Percentiles rank a stretch among this genome's conserved stretches.
These are phyloP conservation scores for Melieria crassipennis DNA, from an alignment of 2,888 invertebrate genomes.

Conservation along the genomic window DNA sequence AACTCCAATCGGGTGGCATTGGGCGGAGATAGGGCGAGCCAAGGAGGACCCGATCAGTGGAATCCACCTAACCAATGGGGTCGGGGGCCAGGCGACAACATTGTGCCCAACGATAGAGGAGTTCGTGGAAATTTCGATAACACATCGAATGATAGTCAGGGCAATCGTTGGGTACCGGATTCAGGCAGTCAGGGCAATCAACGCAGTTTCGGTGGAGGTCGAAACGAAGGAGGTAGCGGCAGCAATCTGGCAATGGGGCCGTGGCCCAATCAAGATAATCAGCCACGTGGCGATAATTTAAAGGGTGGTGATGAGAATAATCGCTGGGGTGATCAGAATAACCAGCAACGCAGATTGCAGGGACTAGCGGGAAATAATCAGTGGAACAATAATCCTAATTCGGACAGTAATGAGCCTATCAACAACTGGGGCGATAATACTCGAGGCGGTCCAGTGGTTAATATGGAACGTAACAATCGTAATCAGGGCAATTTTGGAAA, in stretches of 20 bases:
- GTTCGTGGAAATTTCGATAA: slow-evolving; percentile 28
- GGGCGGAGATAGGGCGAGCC: background rate
- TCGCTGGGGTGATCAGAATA: slow-evolving; percentile 14
- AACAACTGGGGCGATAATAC: background rate
- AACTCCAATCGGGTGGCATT: too few relatives aligned
- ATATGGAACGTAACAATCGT: background rate
- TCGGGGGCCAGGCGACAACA: background rate
- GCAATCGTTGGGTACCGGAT: slow-evolving; percentile 25
- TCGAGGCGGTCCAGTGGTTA: too few relatives aligned
- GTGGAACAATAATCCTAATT: slow-evolving; percentile 19
- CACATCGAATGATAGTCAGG: slow-evolving; percentile 11
- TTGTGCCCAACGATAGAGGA: slow-evolving; percentile 23
- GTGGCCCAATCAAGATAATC: slow-evolving; percentile 29
- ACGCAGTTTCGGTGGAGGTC: slow-evolving; percentile 26
- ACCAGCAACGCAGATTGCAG: slow-evolving; percentile 10
- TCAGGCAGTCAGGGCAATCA: slow-evolving; percentile 5
- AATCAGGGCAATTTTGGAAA: slow-evolving; percentile 15
- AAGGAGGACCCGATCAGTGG: slow-evolving; percentile 14
- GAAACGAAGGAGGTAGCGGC: slow-evolving; percentile 15
- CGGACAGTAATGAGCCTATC: slow-evolving; percentile 16
- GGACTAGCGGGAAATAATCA: slow-evolving; percentile 30
- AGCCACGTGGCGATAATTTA: slow-evolving; percentile 5
- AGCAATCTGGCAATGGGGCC: slow-evolving; percentile 31
- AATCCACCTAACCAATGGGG: background rate
- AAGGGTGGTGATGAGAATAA: slow-evolving; percentile 17